Base-by-base conservation (phyloP, 2,888 invertebrate genomes). In the Panorpa germanica region DNA sequence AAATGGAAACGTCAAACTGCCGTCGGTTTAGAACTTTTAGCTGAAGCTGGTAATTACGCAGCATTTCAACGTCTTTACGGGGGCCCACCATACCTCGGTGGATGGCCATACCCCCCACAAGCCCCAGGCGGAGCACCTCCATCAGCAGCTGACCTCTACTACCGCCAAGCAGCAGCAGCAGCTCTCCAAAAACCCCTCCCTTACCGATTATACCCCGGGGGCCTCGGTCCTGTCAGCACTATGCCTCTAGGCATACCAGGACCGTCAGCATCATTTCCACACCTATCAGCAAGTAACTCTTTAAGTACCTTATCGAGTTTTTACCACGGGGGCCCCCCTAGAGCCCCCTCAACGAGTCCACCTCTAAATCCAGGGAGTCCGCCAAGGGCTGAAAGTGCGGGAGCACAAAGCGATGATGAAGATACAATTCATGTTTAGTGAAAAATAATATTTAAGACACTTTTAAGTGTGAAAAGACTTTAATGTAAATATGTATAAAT, bases 1-100 rank as follows among this genome's bases (percentile, higher is more conserved):
- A 96, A 96, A 63, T 98, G 96, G 96, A 96, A 96, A 57, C 73
- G 96, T 2, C 96, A 96, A 55, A 93, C 96, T 10, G 91, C 96
- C 1, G 96, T 96, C 3, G 95, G 96, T 1, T 57, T 95, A 41
- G 98, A 98, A 52, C 69, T 98, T 22, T 61, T 98, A 33, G 90
- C 93, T 3, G 98, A 98, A 53, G 91, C 95, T 0, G 91, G 91
- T 6, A 96, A 95, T 61, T 90, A 88, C 57, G 93, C 93, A 2
- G 96, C 96, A n/a, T 86, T 98, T 48, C 95, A 95, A 59, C 70
- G 95, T 37, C 63, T 96, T 38, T 88, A 86, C 57, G 82, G 82
- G 7, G 69, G 70, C 1, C 68, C 69, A 8, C 72, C 76, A 0
- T 80, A 80, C 52, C 37, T 55, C 30, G 65, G 67, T 24, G 66